These are phyloP conservation scores for Ceramica pisi DNA, from an alignment of 2,888 invertebrate species.

Conservation along the genomic window DNA sequence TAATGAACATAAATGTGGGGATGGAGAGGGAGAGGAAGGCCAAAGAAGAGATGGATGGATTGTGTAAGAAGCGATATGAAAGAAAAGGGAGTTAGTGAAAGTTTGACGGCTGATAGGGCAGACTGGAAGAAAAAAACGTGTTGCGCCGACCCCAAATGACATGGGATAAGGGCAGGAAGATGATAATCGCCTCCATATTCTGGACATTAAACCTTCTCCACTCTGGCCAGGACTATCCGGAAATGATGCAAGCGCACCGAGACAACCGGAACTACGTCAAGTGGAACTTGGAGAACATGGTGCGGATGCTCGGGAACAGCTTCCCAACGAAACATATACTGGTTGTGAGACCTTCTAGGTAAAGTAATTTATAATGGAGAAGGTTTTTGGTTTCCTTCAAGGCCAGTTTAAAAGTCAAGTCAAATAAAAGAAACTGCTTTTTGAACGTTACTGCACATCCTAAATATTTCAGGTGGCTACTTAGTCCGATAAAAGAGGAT, in stretches of 20 bases:
- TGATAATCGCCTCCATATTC: neutral
- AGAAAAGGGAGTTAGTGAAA: too few relatives aligned
- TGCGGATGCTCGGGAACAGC: slow-evolving; percentile 92
- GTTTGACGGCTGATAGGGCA: too few relatives aligned
- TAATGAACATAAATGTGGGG: too few relatives aligned
- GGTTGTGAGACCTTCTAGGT: slow-evolving; percentile 94
- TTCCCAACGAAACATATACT: slow-evolving; percentile 94
- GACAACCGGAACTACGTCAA: slow-evolving; percentile 94
- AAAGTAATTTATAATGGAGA: slow-evolving; percentile 55
- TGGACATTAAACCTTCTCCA: neutral
- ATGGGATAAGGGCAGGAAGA: too few relatives aligned
- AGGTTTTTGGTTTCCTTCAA: neutral
- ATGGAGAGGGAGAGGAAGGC: too few relatives aligned
- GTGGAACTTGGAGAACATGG: slow-evolving; percentile 96
- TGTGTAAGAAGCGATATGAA: too few relatives aligned
- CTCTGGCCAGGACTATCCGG: slow-evolving; percentile 93
- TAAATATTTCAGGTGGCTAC: too few relatives aligned
- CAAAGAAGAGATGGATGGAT: too few relatives aligned
- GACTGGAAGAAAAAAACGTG: too few relatives aligned
- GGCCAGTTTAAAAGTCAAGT: neutral
- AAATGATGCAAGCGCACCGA: slow-evolving; percentile 94
- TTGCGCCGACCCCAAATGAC: too few relatives aligned
- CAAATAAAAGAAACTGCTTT: neutral
- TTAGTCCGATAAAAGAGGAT: too few relatives aligned
- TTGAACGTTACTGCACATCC: neutral